Conservation (phyloP, 2,888 invertebrate genomes). For the Tromatobia lineatoria region DNA sequence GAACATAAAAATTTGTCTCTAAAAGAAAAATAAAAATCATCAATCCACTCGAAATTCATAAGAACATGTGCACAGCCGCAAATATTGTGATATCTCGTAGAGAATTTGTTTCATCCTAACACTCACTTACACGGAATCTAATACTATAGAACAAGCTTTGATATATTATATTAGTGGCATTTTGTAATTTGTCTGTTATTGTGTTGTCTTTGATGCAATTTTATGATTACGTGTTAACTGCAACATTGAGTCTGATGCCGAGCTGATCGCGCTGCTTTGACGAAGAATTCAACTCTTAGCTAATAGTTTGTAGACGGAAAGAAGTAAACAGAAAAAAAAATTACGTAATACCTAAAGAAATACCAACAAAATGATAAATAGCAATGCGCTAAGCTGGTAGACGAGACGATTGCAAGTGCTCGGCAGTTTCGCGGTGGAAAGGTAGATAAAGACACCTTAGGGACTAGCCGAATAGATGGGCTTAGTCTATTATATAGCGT, state of each 20-base stretch:
- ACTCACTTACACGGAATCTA: slow-evolving; percentile 54
- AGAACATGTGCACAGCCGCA: slow-evolving; percentile 60
- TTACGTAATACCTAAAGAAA: slow-evolving; percentile 28
- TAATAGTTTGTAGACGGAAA: slow-evolving; percentile 5
- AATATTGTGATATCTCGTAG: slow-evolving; percentile 37
- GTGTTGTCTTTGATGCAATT: slow-evolving; percentile 69
- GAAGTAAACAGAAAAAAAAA: neutral
- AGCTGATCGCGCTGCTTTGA: slow-evolving; percentile 59
- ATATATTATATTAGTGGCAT: slow-evolving; percentile 84
- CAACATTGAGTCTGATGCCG: slow-evolving; percentile 62
- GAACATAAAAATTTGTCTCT: slow-evolving; percentile 7
- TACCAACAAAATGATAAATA: slow-evolving; percentile 10
- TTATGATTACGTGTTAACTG: slow-evolving; percentile 25
- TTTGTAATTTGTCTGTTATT: slow-evolving; percentile 81
- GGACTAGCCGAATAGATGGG: slow-evolving; percentile 60
- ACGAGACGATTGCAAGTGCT: slow-evolving; percentile 57
- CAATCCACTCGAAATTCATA: slow-evolving; percentile 17
- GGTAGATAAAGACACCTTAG: slow-evolving; percentile 61
- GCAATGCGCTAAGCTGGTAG: slow-evolving; percentile 46
- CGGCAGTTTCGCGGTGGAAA: slow-evolving; percentile 65
- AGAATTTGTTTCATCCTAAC: slow-evolving; percentile 50
- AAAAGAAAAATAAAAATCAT: slow-evolving; percentile 29
- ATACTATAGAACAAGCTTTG: slow-evolving; percentile 82
- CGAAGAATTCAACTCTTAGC: neutral
- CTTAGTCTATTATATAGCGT: slow-evolving; percentile 49